phyloP scores from a whole-genome alignment of 2,888 invertebrate genomes.

The Lepidocyrtinus sp. region DNA sequence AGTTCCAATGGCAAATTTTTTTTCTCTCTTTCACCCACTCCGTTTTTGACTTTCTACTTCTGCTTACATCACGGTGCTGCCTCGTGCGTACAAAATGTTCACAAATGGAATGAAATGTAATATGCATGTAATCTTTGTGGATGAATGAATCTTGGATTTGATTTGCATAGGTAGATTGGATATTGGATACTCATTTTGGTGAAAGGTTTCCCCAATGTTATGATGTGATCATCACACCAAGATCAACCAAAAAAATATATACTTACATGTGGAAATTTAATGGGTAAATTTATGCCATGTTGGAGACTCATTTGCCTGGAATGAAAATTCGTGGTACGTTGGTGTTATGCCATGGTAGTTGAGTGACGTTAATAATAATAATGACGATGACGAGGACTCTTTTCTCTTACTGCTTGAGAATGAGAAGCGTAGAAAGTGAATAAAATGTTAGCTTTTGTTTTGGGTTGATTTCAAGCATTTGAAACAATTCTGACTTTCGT shows the following conservation, averaged over 20 bases:
- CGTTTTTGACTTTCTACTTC: too few species aligned
- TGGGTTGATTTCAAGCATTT: too few species aligned
- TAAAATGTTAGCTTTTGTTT: too few species aligned
- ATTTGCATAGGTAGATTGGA: slow-evolving; percentile 55
- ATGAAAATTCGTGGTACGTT: slow-evolving; percentile 27
- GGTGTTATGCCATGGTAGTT: neutral
- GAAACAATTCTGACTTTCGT: too few species aligned
- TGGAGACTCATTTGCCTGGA: slow-evolving; percentile 48
- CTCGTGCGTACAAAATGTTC: slow-evolving; percentile 19
- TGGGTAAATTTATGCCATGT: slow-evolving; percentile 38
- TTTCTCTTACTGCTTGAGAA: too few species aligned
- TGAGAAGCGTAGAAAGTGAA: too few species aligned
- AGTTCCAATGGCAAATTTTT: too few species aligned
- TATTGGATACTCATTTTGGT: slow-evolving; percentile 53
- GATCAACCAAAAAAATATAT: neutral
- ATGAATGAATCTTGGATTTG: slow-evolving; percentile 53
- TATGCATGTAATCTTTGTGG: slow-evolving; percentile 49
- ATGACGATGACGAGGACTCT: slow-evolving; percentile 39
- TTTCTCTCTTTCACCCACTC: too few species aligned
- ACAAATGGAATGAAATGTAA: slow-evolving; percentile 54
- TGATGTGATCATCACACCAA: slow-evolving; percentile 14
- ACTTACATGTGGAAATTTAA: slow-evolving; percentile 5
- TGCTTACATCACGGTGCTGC: neutral
- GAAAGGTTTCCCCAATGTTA: slow-evolving; percentile 33
- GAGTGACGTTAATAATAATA: neutral